Evolutionary conservation across 2,888 invertebrate species (phyloP), one percentile per base, ranked within the genome.

Genomic region (Chrysolina haemoptera): DNA sequence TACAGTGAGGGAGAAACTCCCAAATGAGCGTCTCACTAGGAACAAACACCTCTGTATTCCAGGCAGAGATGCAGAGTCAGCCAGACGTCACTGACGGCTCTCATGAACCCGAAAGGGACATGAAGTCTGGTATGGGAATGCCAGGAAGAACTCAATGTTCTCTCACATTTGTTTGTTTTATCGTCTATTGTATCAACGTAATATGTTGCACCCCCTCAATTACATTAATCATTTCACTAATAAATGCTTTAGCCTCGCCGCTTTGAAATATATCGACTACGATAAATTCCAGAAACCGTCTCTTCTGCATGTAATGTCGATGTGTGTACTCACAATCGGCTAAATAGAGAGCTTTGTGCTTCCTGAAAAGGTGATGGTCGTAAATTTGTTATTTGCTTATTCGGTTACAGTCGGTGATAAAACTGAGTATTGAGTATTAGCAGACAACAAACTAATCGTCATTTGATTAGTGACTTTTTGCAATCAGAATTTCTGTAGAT

Each of bases 141-240:
- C n/a, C n/a, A n/a, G n/a, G n/a, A n/a, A n/a, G n/a, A n/a, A n/a
- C n/a, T n/a, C n/a, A n/a, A n/a, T n/a, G n/a, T n/a, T n/a, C n/a
- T n/a, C n/a, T n/a, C n/a, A n/a, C n/a, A n/a, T n/a, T n/a, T n/a
- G n/a, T n/a, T n/a, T n/a, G 59, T 59, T 59, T 59, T 35, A 59
- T 27, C 59, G 27, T 59, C 53, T 18, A 20, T 53, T 53, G 20
- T 59, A 27, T 59, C n/a, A 35, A 59, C 35, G 59, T 27, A 27
- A 59, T 59, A 35, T 59, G 59, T 27, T 59, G 22, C 5, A 59
- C 59, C 59, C 59, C 27, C 59, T 35, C 59, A 59, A 59, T 35
- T 59, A 35, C 59, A 59, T 59, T 22, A 27, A 59, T 59, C 59
- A 59, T 59, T 59, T 59, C 59, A n/a, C 8, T n/a, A n/a, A n/a